Percentiles rank a stretch among this genome's conserved stretches.
Evolutionary conservation across 2,113 vertebrate species (phyloP).

Genomic region (Lipophrys pholis): DNA sequence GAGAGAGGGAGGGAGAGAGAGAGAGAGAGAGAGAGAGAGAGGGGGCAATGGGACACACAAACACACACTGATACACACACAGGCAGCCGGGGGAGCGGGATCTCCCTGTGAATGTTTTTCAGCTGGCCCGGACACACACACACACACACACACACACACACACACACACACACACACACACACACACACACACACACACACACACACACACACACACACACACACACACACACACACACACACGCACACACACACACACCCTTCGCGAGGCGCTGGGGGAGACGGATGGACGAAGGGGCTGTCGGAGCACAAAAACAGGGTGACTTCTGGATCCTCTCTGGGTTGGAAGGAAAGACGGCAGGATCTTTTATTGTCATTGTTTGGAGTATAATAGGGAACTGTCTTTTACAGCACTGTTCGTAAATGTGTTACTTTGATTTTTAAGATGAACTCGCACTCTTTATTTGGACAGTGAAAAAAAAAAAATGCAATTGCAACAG

Average conservation of each 20-base stretch:
- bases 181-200: constrained; percentile 6
- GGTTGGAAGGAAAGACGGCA: constrained; percentile 62
- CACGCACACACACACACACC: constrained; percentile 31
- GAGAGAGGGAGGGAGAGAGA: constrained; percentile 71
- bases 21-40: constrained; percentile 35
- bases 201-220: constrained; percentile 6
- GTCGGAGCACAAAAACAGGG: constrained; percentile 76
- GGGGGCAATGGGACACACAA: constrained; percentile 2
- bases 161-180: constrained; percentile 1
- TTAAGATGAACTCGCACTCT: constrained; percentile 71
- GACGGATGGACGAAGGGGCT: constrained; percentile 32
- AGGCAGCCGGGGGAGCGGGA: constrained; percentile 74
- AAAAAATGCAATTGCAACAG: constrained; percentile 58
- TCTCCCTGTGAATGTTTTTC: constrained; percentile 79
- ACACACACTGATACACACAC: constrained; percentile 21
- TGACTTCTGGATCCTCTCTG: constrained; percentile 80
- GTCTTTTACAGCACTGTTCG: constrained; percentile 79
- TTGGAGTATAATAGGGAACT: constrained; percentile 68
- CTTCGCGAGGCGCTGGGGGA: constrained; percentile 33
- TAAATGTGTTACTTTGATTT: constrained; percentile 75
- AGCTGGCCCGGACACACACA: constrained; percentile 74
- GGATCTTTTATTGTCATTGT: constrained; percentile 65
- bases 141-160: constrained; percentile 1
- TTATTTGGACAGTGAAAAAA: constrained; percentile 69
- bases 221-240: neutral